phyloP scores from a whole-genome alignment of 2,888 invertebrate genomes.

The Dasypolia templi region DNA sequence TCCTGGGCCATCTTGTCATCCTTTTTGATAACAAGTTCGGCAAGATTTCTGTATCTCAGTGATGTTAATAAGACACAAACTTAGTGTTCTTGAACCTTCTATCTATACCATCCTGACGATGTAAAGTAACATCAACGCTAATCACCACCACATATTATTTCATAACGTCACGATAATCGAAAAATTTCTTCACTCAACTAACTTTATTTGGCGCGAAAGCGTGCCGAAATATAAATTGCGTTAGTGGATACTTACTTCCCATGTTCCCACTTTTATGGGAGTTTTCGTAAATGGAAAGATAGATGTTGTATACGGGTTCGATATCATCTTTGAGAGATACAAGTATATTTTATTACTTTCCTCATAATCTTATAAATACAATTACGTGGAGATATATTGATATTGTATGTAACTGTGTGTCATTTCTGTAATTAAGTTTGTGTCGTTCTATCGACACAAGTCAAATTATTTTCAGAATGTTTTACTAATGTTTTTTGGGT shows the following conservation, averaged over 20 bases:
- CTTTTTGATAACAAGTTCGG: not conserved
- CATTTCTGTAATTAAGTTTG: slow-evolving; percentile 16
- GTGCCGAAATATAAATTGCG: slow-evolving; percentile 50
- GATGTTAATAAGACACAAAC: not conserved
- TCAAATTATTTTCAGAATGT: not conserved
- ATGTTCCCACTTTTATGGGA: slow-evolving; percentile 51
- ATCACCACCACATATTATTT: slow-evolving; percentile 21
- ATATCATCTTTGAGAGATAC: slow-evolving; percentile 41
- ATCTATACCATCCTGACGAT: not conserved
- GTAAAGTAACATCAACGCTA: slow-evolving; percentile 16
- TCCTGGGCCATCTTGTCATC: not conserved
- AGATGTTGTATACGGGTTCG: slow-evolving; percentile 44
- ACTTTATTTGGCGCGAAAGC: slow-evolving; percentile 53
- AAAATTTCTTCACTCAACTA: slow-evolving; percentile 18
- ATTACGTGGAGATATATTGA: slow-evolving; percentile 11
- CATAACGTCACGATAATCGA: slow-evolving; percentile 10
- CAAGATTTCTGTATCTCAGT: not conserved
- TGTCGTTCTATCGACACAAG: too few species aligned
- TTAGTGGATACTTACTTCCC: slow-evolving; percentile 39
- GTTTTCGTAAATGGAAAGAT: slow-evolving; percentile 51
- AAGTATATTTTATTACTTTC: slow-evolving; percentile 32
- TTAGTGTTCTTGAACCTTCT: too few species aligned
- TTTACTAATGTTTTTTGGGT: not conserved
- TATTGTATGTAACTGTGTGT: not conserved
- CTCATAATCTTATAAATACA: slow-evolving; percentile 15